Conservation (phyloP, 1,140 invertebrate genomes). For the Neodiprion fabricii region DNA sequence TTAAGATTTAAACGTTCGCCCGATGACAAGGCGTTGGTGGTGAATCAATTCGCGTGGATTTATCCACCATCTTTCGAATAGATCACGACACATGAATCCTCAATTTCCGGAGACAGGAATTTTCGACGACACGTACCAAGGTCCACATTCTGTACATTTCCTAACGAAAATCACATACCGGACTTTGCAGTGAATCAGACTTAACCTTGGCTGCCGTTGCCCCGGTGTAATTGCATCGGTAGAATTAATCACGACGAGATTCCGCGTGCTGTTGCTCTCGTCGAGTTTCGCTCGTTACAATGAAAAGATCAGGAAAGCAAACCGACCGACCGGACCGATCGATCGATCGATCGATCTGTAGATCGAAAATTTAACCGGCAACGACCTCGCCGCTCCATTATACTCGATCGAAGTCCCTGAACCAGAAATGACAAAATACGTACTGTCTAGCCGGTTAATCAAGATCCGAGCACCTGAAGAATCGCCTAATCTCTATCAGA, state of each 20-base stretch:
- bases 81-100: too few species aligned
- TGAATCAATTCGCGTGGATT: too few species aligned
- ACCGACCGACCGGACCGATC: too few species aligned
- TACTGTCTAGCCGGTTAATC: background rate
- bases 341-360: background rate
- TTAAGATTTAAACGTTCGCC: background rate
- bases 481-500: background rate
- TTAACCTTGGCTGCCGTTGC: background rate
- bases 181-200: background rate
- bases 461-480: background rate
- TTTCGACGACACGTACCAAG: background rate
- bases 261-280: background rate
- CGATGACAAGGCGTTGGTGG: background rate
- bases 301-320: background rate
- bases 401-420: background rate
- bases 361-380: background rate
- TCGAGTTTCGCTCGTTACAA: background rate
- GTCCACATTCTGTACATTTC: background rate
- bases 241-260: conserved; percentile 2
- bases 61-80: too few species aligned
- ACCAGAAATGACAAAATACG: background rate
- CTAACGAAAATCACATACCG: background rate
- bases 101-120: background rate
- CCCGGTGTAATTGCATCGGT: background rate
- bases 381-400: conserved; percentile 1